These are phyloP conservation scores for Pollicipes pollicipes DNA, from an alignment of 1,140 invertebrate species.

Conservation along the genomic window DNA sequence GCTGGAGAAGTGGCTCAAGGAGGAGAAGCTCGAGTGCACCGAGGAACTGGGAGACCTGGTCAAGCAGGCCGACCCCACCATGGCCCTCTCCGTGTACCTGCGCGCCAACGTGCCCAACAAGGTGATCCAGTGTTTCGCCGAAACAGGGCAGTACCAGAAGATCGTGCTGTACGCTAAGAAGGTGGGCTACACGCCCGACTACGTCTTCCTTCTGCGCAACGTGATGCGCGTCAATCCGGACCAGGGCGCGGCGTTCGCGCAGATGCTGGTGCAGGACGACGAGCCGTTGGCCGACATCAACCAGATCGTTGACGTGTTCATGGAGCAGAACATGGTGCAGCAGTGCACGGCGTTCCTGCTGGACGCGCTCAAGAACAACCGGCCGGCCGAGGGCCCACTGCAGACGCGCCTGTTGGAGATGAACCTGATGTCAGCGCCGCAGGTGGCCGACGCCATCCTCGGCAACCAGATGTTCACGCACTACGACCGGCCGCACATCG, in stretches of 20 bases:
- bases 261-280: constrained; percentile 93
- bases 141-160: constrained; percentile 98
- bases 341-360: constrained; percentile 95
- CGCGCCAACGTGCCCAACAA: constrained; percentile 80
- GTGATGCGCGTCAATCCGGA: constrained; percentile 97
- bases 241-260: constrained; percentile 43
- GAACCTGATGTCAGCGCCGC: constrained; percentile 96
- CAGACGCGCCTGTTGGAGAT: constrained; percentile 95
- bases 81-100: constrained; percentile 92
- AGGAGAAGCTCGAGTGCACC: constrained; percentile 96
- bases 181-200: constrained; percentile 96
- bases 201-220: constrained; percentile 84
- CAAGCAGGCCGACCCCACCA: constrained; percentile 82
- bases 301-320: constrained; percentile 98
- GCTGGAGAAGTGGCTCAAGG: constrained; percentile 97
- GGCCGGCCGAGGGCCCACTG: constrained; percentile 81
- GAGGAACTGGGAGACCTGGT: constrained; percentile 96
- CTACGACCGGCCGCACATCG: constrained; percentile 93
- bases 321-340: constrained; percentile 97
- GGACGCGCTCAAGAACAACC: constrained; percentile 96
- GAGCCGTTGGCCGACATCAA: constrained; percentile 96
- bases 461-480: constrained; percentile 99
- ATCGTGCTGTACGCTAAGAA: constrained; percentile 99
- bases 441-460: constrained; percentile 97
- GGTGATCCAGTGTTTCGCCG: constrained; percentile 98